Evolutionary conservation across 2,888 invertebrate genomes (phyloP), one percentile per base, ranked within the genome.

Genomic region (Lepidonotus clava): DNA sequence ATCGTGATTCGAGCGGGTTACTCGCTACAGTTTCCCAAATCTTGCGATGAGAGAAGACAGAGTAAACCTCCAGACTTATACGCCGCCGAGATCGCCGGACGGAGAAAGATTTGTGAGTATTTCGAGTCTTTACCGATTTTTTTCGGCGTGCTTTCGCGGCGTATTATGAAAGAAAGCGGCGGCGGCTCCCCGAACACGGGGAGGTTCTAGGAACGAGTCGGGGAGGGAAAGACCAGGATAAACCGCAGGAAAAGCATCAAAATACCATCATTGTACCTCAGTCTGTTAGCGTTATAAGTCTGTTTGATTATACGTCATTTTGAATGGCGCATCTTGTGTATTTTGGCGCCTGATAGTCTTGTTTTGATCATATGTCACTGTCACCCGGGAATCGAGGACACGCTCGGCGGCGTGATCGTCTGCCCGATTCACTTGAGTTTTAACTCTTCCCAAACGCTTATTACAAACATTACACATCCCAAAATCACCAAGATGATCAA

Each of bases 51-150:
- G 61, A n/a, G 56, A 56, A 56, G 56, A 41, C 46, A 8, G 6
- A 11, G 1, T 80, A 14, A 34, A 53, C 14, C n/a, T 56, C n/a
- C 56, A 38, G 6, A 21, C 53, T n/a, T 34, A 24, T 36, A 56
- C 83, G 11, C 83, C 83, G 34, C 83, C 83, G 11, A 34, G 61
- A 56, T 53, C 83, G 14, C 83, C 83, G 24, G 34, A 51, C 36
- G 18, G 28, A 11, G 8, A 21, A 8, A 21, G 28, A 56, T 83
- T 56, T 56, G 83, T 83, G 56, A 83, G 83, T 83, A 83, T 34
- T 34, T 32, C 6, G 61, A 34, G 11, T 67, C 11, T 38, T 56
- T 11, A 21, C 38, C 76, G 6, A 36, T 83, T 80, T 5, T 41
- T 28, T 11, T 11, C 71, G 34, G 71, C 38, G 11, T 32, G 36